A percentile compares a stretch with the other conserved stretches of the same genome.
These are phyloP conservation scores for Machimus atricapillus DNA, from an alignment of 2,888 invertebrate genomes.

Conservation along the genomic window DNA sequence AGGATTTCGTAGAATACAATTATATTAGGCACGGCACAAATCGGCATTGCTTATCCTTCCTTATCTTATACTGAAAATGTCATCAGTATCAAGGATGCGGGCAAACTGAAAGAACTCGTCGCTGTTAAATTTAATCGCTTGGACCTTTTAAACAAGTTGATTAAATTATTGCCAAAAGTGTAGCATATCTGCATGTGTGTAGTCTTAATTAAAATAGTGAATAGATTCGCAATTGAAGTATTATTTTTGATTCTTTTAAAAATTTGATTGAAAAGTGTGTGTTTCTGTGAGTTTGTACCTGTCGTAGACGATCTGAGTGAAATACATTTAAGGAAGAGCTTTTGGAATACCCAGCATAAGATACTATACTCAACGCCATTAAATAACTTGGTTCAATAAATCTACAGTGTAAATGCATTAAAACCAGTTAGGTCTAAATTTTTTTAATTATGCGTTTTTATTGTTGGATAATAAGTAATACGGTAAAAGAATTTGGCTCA, in stretches of 20 bases:
- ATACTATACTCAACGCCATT: background rate
- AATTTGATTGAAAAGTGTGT: background rate
- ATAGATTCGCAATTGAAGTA: background rate
- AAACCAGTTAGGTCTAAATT: background rate
- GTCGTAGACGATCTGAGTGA: background rate
- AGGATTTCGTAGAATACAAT: background rate
- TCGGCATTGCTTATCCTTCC: background rate
- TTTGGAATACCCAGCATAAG: background rate
- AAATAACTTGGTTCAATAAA: background rate
- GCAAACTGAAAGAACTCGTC: constrained; percentile 40
- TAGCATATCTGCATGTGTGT: background rate
- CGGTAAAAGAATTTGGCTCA: background rate
- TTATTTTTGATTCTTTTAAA: background rate
- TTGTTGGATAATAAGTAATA: background rate
- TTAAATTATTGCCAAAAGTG: background rate
- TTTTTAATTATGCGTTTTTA: background rate
- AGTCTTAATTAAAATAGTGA: background rate
- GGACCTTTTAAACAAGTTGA: background rate
- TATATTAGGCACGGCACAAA: background rate
- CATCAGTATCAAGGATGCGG: constrained; percentile 46
- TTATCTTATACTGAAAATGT: constrained; percentile 39
- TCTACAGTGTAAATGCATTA: background rate
- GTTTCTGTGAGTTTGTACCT: background rate
- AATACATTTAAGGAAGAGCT: background rate
- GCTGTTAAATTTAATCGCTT: background rate